A percentile compares a stretch with the other conserved stretches of the same genome.
These are phyloP conservation scores for Esox lucius DNA, from an alignment of 2,797 vertebrate genomes.

Conservation along the genomic window DNA sequence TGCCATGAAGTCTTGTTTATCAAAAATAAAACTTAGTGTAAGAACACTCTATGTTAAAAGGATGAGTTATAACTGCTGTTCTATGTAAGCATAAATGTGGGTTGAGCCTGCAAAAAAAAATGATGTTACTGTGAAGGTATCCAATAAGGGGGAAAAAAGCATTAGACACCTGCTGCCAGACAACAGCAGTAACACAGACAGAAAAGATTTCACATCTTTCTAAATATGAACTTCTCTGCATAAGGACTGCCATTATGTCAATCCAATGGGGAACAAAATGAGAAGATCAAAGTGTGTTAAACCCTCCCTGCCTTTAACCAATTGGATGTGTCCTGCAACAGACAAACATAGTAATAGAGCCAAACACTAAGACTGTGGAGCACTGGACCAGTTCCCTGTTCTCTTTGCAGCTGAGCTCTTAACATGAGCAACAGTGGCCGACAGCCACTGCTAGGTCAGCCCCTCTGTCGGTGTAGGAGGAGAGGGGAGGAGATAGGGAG, in stretches of 20 bases:
- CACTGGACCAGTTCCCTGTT: constrained; percentile 56
- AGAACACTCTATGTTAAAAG: constrained; percentile 14
- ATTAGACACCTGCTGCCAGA: background rate
- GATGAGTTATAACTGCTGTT: constrained; percentile 6
- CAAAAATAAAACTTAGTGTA: no score
- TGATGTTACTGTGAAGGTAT: background rate
- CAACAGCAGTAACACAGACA: background rate
- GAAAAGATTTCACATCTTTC: background rate
- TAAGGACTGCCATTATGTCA: no score
- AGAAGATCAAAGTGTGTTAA: background rate
- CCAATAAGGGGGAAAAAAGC: background rate
- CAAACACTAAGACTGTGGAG: constrained; percentile 64
- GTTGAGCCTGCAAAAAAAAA: background rate
- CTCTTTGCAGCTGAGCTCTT: constrained; percentile 72
- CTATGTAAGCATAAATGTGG: constrained; percentile 16
- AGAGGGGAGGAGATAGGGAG: constrained; percentile 22
- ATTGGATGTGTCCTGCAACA: constrained; percentile 52
- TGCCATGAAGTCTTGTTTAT: no score
- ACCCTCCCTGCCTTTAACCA: constrained; percentile 16
- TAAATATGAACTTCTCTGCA: background rate
- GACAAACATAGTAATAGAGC: constrained; percentile 26
- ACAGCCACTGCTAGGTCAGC: constrained; percentile 48
- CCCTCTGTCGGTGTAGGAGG: constrained; percentile 43
- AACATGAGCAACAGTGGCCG: constrained; percentile 65
- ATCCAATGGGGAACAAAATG: background rate